A percentile compares a stretch with the other conserved stretches of the same genome.
These are phyloP conservation scores for Temnothorax curvispinosus DNA, from an alignment of 1,140 invertebrate species.

Conservation along the genomic window DNA sequence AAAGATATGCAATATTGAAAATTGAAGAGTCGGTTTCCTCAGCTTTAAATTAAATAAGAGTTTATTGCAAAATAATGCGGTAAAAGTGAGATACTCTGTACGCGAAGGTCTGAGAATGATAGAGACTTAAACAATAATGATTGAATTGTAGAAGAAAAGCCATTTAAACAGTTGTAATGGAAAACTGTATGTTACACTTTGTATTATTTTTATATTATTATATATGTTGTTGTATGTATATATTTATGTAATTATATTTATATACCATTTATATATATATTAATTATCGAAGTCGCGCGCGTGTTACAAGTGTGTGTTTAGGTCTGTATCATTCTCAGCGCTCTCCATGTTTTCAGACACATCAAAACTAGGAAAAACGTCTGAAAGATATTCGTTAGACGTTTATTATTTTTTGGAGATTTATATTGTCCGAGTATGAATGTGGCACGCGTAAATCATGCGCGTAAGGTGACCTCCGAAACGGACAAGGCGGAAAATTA, in stretches of 20 bases:
- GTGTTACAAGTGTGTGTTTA: background rate
- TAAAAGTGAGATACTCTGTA: background rate
- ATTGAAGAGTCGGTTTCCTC: background rate
- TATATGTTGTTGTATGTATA: constrained; percentile 17
- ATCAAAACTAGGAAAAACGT: background rate
- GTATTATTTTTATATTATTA: constrained; percentile 32
- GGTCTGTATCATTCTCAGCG: constrained; percentile 6
- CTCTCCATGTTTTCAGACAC: background rate
- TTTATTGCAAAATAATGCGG: background rate
- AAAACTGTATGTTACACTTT: background rate
- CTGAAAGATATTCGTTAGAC: background rate
- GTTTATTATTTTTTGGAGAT: background rate
- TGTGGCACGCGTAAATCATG: background rate
- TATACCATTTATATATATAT: constrained; percentile 15
- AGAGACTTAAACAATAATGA: background rate
- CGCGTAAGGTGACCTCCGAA: background rate
- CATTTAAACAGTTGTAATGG: background rate
- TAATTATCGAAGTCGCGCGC: background rate
- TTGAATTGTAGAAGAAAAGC: background rate
- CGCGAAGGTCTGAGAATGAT: constrained; percentile 14
- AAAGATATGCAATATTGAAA: background rate
- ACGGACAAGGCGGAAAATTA: background rate
- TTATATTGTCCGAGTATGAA: background rate
- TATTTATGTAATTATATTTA: constrained; percentile 43
- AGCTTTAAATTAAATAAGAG: background rate